phyloP scores from a whole-genome alignment of 2,113 vertebrate genomes.

The Tupaia chinensis region DNA sequence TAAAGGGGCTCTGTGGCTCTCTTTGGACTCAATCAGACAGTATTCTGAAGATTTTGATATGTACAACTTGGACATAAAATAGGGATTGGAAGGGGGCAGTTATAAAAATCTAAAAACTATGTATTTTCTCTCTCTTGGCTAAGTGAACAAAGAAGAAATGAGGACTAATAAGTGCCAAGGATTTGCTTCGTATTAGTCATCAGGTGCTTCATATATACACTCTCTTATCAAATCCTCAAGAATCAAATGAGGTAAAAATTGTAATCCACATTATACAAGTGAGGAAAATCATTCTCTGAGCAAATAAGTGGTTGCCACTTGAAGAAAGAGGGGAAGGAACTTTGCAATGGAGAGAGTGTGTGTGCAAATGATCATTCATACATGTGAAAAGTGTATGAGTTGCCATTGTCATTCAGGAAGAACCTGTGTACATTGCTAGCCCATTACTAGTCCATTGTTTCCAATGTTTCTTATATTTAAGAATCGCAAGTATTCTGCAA shows the following conservation, averaged over 20 bases:
- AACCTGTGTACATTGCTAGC: not conserved
- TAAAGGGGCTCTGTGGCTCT: not conserved
- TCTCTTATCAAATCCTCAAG: not conserved
- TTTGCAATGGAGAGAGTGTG: not conserved
- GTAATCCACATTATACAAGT: not conserved
- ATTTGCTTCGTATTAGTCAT: not conserved
- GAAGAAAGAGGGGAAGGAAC: not conserved
- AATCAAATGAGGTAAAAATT: not conserved
- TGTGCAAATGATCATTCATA: not conserved
- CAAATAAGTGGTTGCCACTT: not conserved
- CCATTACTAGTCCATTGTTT: not conserved
- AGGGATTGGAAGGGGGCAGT: not conserved
- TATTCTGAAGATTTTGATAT: not conserved
- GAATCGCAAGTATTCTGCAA: not conserved
- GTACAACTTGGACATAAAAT: not conserved
- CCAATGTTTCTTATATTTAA: not conserved
- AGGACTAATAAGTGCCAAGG: not conserved
- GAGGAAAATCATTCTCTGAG: not conserved
- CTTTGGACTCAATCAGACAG: not conserved
- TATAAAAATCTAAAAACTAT: not conserved
- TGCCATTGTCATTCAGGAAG: not conserved
- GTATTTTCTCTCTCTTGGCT: not conserved
- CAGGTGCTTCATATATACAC: not conserved
- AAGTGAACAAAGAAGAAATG: not conserved
- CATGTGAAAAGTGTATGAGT: not conserved